Conservation (phyloP, 1,140 invertebrate genomes). For the Drusus annulatus region DNA sequence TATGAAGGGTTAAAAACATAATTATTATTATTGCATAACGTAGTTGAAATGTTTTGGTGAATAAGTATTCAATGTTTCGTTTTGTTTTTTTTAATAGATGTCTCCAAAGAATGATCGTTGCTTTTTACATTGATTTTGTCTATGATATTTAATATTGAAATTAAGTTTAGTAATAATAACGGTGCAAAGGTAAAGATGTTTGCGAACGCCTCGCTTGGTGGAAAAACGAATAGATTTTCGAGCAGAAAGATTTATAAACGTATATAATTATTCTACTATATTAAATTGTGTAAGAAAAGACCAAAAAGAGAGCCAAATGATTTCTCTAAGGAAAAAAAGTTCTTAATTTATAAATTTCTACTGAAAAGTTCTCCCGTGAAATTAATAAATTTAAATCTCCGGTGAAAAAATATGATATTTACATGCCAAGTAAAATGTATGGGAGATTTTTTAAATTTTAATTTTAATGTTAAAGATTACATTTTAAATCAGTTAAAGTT, state of each 20-base stretch:
- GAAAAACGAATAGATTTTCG: conserved; percentile 2
- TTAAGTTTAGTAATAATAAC: conserved; percentile 4
- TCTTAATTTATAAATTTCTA: too few species aligned
- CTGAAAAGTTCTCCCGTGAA: too few species aligned
- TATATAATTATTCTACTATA: conserved; percentile 8
- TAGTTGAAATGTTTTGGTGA: conserved; percentile 12
- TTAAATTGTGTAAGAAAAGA: conserved; percentile 34
- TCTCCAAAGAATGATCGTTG: conserved; percentile 3
- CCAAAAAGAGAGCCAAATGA: conserved; percentile 35
- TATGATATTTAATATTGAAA: conserved; percentile 3
- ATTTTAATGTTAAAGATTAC: too few species aligned
- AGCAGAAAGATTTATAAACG: conserved; percentile 12
- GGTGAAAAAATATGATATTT: too few species aligned
- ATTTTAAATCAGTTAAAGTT: too few species aligned
- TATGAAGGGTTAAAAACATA: not conserved
- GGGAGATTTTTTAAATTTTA: too few species aligned
- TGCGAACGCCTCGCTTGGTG: conserved; percentile 12
- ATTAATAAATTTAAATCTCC: too few species aligned
- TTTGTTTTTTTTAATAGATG: conserved; percentile 19
- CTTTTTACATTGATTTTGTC: conserved; percentile 18
- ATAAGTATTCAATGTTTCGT: conserved; percentile 27
- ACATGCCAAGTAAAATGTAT: too few species aligned
- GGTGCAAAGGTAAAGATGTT: conserved; percentile 22
- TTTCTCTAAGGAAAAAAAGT: not conserved
- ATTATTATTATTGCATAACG: conserved; percentile 13